A percentile compares a stretch with the other conserved stretches of the same genome.
Conservation (phyloP, 2,797 vertebrate genomes). For the Phoeniculus purpureus region DNA sequence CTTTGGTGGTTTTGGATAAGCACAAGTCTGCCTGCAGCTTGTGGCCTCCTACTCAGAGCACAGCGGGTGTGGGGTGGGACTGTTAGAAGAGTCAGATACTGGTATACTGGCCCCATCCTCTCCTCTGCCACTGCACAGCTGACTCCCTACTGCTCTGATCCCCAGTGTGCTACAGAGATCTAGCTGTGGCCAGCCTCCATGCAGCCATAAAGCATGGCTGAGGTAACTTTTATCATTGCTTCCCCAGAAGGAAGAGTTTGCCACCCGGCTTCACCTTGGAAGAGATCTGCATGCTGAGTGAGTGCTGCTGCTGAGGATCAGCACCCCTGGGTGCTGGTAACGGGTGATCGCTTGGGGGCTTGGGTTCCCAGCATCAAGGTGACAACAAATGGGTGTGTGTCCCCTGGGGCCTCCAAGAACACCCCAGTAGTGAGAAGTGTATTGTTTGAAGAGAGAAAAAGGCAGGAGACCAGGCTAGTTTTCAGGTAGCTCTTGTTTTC, state of each 20-base stretch:
- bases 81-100: not conserved
- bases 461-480: not conserved
- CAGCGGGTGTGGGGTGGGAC: not conserved
- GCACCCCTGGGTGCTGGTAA: slow-evolving; percentile 2
- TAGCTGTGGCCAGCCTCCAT: not conserved
- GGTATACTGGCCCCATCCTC: not conserved
- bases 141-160: not conserved
- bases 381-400: not conserved
- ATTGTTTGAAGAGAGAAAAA: not conserved
- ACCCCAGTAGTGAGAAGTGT: not conserved
- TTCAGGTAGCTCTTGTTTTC: slow-evolving; percentile 18
- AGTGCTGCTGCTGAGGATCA: slow-evolving; percentile 47
- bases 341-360: not conserved
- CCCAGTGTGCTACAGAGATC: not conserved
- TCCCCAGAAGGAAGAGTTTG: slow-evolving; percentile 90
- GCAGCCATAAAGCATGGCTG: not conserved
- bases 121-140: not conserved
- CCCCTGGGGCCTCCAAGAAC: not conserved
- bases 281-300: slow-evolving; percentile 93
- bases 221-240: slow-evolving; percentile 18
- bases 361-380: not conserved
- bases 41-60: not conserved
- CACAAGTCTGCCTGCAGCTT: not conserved
- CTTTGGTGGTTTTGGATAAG: not conserved
- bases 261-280: slow-evolving; percentile 90